Evolutionary conservation across 2,888 invertebrate genomes (phyloP).

Genomic region (Epinotia bilunana): DNA sequence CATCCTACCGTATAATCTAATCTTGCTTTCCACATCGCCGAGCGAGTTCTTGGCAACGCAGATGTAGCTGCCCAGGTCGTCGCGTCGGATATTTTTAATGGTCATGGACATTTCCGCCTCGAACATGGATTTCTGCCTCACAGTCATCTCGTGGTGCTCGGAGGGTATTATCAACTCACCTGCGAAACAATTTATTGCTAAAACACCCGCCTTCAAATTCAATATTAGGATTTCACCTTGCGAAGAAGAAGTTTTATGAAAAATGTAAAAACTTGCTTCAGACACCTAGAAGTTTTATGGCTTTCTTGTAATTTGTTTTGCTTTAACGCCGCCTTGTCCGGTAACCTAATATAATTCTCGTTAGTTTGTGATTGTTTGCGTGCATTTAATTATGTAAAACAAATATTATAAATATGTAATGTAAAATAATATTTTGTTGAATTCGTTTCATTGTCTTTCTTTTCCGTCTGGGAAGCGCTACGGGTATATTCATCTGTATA

Average conservation of each 20-base stretch:
- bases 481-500: not conserved
- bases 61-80: constrained; percentile 92
- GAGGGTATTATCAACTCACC: constrained; percentile 94
- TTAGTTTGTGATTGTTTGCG: constrained; percentile 43
- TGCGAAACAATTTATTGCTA: constrained; percentile 79
- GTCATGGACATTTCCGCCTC: constrained; percentile 94
- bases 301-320: constrained; percentile 81
- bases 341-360: constrained; percentile 66
- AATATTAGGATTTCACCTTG: constrained; percentile 82
- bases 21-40: constrained; percentile 95
- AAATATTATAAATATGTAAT: not conserved
- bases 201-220: constrained; percentile 79
- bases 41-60: constrained; percentile 95
- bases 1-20: constrained; percentile 91
- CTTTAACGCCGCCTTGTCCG: constrained; percentile 73
- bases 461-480: not conserved
- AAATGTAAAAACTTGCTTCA: constrained; percentile 82
- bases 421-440: not conserved
- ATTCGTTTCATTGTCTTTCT: not conserved
- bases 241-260: constrained; percentile 80
- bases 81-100: constrained; percentile 90
- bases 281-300: constrained; percentile 81
- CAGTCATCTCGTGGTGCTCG: constrained; percentile 91
- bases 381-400: not conserved
- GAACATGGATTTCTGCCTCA: constrained; percentile 89